Evolutionary conservation across 2,888 invertebrate species (phyloP).

Genomic region (Monopis laevigella): DNA sequence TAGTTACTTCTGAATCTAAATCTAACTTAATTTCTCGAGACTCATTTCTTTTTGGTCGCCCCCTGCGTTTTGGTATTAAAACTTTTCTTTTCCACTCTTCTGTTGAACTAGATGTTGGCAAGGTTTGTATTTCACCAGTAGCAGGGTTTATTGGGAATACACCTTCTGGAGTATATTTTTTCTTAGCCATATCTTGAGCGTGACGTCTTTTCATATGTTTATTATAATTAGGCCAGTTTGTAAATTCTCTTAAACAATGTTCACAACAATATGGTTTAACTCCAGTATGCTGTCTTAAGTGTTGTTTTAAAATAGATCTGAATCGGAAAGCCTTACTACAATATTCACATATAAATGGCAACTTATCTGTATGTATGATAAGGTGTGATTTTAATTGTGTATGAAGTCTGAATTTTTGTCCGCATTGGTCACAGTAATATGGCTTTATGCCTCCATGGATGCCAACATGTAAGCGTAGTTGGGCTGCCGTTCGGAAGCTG

Average conservation of each 20-base stretch:
- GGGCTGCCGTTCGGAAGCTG: conserved; percentile 31
- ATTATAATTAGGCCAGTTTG: conserved; percentile 82
- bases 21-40: no score
- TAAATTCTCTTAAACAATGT: conserved; percentile 72
- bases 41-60: conserved; percentile 8
- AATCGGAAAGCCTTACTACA: conserved; percentile 76
- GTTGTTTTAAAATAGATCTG: conserved; percentile 74
- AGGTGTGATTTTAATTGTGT: conserved; percentile 68
- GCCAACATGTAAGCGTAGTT: conserved; percentile 31
- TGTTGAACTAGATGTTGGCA: conserved; percentile 28
- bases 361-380: conserved; percentile 75
- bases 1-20: no score
- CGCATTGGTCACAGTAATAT: conserved; percentile 36
- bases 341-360: conserved; percentile 74
- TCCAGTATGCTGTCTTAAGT: conserved; percentile 72
- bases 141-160: conserved; percentile 36
- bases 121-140: conserved; percentile 28
- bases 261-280: conserved; percentile 75
- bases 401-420: conserved; percentile 30
- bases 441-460: conserved; percentile 34
- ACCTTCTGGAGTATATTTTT: conserved; percentile 42
- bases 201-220: conserved; percentile 82
- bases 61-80: conserved; percentile 16
- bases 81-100: conserved; percentile 38
- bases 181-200: conserved; percentile 49